These are phyloP conservation scores for Colostygia pectinataria DNA, from an alignment of 2,888 invertebrate genomes.

Conservation along the genomic window DNA sequence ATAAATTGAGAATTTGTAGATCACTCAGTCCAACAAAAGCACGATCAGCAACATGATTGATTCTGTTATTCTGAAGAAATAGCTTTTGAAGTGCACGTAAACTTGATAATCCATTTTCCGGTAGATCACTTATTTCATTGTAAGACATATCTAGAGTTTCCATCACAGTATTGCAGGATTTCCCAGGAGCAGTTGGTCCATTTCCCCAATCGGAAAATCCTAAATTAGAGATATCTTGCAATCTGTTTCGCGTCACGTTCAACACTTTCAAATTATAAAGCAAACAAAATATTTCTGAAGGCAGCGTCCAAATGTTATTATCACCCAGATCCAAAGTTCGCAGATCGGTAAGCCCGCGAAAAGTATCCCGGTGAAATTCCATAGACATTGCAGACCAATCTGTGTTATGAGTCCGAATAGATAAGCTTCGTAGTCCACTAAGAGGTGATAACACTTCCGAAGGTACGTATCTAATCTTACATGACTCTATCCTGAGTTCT, in stretches of 20 bases:
- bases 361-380: slow-evolving; percentile 88
- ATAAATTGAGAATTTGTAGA: slow-evolving; percentile 88
- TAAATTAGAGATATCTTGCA: slow-evolving; percentile 89
- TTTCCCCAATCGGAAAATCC: slow-evolving; percentile 89
- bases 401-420: slow-evolving; percentile 88
- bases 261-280: slow-evolving; percentile 86
- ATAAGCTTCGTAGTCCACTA: slow-evolving; percentile 85
- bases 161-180: slow-evolving; percentile 87
- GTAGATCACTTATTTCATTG: slow-evolving; percentile 88
- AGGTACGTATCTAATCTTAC: slow-evolving; percentile 89
- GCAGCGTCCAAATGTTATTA: slow-evolving; percentile 90
- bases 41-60: slow-evolving; percentile 88
- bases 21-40: slow-evolving; percentile 88
- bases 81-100: slow-evolving; percentile 87
- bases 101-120: slow-evolving; percentile 87
- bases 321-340: slow-evolving; percentile 87
- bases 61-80: slow-evolving; percentile 89
- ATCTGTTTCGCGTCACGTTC: slow-evolving; percentile 89
- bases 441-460: slow-evolving; percentile 87
- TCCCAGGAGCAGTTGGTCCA: slow-evolving; percentile 85
- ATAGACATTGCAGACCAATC: slow-evolving; percentile 91
- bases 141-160: slow-evolving; percentile 88
- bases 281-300: slow-evolving; percentile 88
- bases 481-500: slow-evolving; percentile 88
- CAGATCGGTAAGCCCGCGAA: slow-evolving; percentile 86